Conservation (phyloP, 2,888 invertebrate genomes). For the Scaptomyza reducta region DNA sequence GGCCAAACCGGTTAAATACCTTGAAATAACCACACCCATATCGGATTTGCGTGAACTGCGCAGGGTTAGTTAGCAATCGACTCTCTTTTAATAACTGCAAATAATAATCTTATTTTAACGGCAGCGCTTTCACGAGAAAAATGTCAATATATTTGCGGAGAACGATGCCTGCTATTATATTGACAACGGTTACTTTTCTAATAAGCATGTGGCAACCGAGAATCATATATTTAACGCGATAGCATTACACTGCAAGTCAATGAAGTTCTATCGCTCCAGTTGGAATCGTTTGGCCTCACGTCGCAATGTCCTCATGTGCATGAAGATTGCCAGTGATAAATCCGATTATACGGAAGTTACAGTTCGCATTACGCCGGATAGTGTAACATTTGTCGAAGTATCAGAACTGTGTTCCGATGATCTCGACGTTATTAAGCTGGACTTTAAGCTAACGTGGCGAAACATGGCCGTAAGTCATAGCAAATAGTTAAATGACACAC, state of each 20-base stretch:
- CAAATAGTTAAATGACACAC: too few relatives aligned
- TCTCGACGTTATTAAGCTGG: conserved; percentile 64
- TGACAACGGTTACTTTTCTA: conserved; percentile 75
- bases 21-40: conserved; percentile 71
- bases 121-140: conserved; percentile 68
- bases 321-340: conserved; percentile 63
- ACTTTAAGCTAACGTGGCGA: conserved; percentile 77
- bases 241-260: conserved; percentile 69
- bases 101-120: not conserved
- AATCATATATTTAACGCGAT: conserved; percentile 78
- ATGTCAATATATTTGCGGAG: conserved; percentile 81
- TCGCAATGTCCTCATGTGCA: conserved; percentile 73
- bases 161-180: conserved; percentile 80
- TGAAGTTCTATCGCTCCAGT: conserved; percentile 74
- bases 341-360: conserved; percentile 58
- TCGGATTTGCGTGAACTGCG: conserved; percentile 70
- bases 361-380: conserved; percentile 77
- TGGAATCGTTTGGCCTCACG: conserved; percentile 82
- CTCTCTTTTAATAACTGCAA: too few relatives aligned
- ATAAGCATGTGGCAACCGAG: conserved; percentile 79
- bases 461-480: conserved; percentile 72
- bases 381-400: conserved; percentile 76
- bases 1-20: conserved; percentile 67
- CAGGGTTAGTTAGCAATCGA: conserved; percentile 54
- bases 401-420: conserved; percentile 75